These are phyloP conservation scores for Halichoeres trimaculatus DNA, from an alignment of 2,113 vertebrate species.

Conservation along the genomic window DNA sequence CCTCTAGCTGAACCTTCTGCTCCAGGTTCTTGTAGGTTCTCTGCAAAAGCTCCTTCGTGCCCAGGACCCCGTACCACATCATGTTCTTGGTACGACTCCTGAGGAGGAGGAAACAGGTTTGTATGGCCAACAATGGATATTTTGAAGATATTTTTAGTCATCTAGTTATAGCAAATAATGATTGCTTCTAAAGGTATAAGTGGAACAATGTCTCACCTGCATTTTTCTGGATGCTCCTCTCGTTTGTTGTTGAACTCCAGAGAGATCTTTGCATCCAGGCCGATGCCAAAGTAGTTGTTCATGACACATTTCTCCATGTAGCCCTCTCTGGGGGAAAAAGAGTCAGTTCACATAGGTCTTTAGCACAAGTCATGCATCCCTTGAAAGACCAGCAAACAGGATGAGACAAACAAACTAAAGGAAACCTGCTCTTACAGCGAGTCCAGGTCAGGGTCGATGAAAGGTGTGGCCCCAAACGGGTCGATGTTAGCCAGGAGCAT, in stretches of 20 bases:
- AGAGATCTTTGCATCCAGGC: slow-evolving; percentile 98
- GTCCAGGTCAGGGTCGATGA: slow-evolving; percentile 97
- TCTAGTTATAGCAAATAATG: too few relatives aligned
- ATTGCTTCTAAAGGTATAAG: too few relatives aligned
- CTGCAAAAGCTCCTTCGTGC: slow-evolving; percentile 95
- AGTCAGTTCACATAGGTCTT: not conserved
- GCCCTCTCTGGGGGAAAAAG: slow-evolving; percentile 86
- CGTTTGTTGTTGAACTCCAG: slow-evolving; percentile 99
- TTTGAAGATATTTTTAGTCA: too few relatives aligned
- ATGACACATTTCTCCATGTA: slow-evolving; percentile 99
- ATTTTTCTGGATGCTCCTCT: slow-evolving; percentile 98
- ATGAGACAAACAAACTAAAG: not conserved
- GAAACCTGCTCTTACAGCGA: slow-evolving; percentile 88
- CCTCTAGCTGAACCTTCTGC: slow-evolving; percentile 98
- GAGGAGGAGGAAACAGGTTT: slow-evolving; percentile 33
- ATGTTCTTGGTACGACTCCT: slow-evolving; percentile 99
- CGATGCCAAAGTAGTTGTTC: slow-evolving; percentile 99
- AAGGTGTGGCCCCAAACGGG: slow-evolving; percentile 95
- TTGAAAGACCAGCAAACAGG: not conserved
- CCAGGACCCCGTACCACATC: slow-evolving; percentile 99
- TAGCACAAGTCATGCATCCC: too few relatives aligned
- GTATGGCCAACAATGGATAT: too few relatives aligned
- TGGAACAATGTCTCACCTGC: slow-evolving; percentile 85
- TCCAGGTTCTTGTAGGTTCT: slow-evolving; percentile 98
- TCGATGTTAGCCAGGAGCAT: slow-evolving; percentile 98